Evolutionary conservation across 2,888 invertebrate genomes (phyloP).

Genomic region (Drosophila rellima): DNA sequence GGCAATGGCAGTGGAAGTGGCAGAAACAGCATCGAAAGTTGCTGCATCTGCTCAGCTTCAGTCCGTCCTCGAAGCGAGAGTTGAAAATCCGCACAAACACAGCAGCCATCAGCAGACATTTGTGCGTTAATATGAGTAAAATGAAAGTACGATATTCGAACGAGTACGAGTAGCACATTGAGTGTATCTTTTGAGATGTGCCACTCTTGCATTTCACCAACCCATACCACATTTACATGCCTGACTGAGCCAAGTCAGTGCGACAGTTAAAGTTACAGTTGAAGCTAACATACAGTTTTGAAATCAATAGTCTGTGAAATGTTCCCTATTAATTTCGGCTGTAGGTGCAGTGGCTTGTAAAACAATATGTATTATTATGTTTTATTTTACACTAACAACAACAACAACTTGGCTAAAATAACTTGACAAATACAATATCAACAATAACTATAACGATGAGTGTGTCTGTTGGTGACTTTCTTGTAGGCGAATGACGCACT

Average conservation of each 20-base stretch:
- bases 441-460: background rate
- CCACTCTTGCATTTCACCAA: conserved; percentile 58
- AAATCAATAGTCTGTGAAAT: conserved; percentile 64
- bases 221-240: conserved; percentile 63
- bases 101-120: conserved; percentile 30
- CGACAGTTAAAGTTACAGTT: conserved; percentile 44
- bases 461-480: conserved; percentile 51
- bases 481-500: conserved; percentile 53
- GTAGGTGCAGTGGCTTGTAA: conserved; percentile 43
- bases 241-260: conserved; percentile 38
- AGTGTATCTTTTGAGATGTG: conserved; percentile 40
- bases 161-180: conserved; percentile 17
- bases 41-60: conserved; percentile 38
- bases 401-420: conserved; percentile 5
- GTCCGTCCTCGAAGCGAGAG: conserved; percentile 53
- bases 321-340: conserved; percentile 35
- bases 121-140: conserved; percentile 51
- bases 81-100: conserved; percentile 48
- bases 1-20: conserved; percentile 10
- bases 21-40: conserved; percentile 51
- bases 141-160: conserved; percentile 61
- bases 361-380: conserved; percentile 44
- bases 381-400: too few species aligned
- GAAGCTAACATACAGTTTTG: conserved; percentile 41
- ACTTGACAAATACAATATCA: background rate